Conservation (phyloP, 2,797 vertebrate genomes). For the Arrhamphus sclerolepis region DNA sequence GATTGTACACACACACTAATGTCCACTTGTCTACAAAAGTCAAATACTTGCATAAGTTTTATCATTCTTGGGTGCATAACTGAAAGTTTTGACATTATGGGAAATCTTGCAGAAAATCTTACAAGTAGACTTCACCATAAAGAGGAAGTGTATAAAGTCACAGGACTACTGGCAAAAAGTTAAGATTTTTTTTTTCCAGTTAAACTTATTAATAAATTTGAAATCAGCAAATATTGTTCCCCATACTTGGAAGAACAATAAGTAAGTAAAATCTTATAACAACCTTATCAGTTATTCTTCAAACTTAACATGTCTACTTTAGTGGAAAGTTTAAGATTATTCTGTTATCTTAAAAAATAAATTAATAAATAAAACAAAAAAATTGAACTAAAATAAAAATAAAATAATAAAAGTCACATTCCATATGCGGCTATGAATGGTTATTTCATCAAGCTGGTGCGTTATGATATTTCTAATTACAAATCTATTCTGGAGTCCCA, state of each 20-base stretch:
- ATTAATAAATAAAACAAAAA: neutral
- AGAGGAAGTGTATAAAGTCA: conserved; percentile 25
- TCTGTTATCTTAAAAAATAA: too few relatives aligned
- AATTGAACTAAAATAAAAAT: too few relatives aligned
- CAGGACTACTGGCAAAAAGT: conserved; percentile 24
- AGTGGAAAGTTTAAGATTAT: too few relatives aligned
- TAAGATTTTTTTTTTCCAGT: conserved; percentile 15
- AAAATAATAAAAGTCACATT: conserved; percentile 1
- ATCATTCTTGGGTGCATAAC: neutral
- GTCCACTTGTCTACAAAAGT: conserved; percentile 1
- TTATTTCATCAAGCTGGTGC: conserved; percentile 2
- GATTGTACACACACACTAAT: conserved; percentile 12
- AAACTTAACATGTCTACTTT: neutral
- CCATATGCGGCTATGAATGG: conserved; percentile 1
- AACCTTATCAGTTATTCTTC: neutral
- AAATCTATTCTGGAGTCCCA: neutral
- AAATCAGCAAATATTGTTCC: conserved; percentile 7
- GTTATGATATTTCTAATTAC: conserved; percentile 2
- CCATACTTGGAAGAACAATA: too few relatives aligned
- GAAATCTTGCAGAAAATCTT: neutral
- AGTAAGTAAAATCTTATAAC: neutral
- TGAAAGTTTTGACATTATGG: conserved; percentile 1
- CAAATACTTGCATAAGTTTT: conserved; percentile 4
- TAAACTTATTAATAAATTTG: conserved; percentile 11
- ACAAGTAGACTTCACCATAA: conserved; percentile 5